Conservation (phyloP, 2,888 invertebrate genomes). For the Buathra laborator region DNA sequence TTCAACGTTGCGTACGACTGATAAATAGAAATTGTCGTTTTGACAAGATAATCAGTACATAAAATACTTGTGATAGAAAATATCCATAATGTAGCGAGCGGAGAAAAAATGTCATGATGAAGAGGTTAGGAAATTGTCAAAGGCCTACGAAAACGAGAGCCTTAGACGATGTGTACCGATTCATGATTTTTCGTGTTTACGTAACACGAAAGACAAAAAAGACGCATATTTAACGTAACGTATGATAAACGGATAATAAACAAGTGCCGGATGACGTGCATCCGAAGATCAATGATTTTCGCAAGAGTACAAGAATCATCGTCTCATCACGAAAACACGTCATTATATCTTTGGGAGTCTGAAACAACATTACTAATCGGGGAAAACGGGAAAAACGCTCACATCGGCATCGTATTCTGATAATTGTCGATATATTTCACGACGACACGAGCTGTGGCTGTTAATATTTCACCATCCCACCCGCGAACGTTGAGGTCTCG, state of each 20-base stretch:
- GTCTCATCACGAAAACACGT: conserved; percentile 28
- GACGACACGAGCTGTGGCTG: conserved; percentile 18
- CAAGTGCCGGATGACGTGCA: conserved; percentile 64
- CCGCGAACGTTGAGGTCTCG: conserved; percentile 31
- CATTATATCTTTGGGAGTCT: conserved; percentile 43
- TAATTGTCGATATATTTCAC: conserved; percentile 26
- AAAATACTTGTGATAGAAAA: conserved; percentile 31
- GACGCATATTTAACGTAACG: conserved; percentile 33
- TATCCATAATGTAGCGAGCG: conserved; percentile 46
- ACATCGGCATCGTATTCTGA: conserved; percentile 20
- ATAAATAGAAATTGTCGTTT: conserved; percentile 37
- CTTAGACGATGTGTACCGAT: conserved; percentile 75
- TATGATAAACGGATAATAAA: conserved; percentile 58
- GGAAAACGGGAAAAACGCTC: conserved; percentile 7
- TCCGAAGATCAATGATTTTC: conserved; percentile 56
- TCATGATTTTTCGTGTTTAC: conserved; percentile 67
- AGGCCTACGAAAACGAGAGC: conserved; percentile 76
- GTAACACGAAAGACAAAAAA: conserved; percentile 46
- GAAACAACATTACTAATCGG: conserved; percentile 4
- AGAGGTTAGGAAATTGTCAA: conserved; percentile 75
- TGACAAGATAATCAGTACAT: conserved; percentile 50
- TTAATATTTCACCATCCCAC: not conserved
- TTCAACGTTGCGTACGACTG: conserved; percentile 55
- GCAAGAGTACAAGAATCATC: conserved; percentile 49
- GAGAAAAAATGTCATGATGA: conserved; percentile 47